Evolutionary conservation across 2,797 vertebrate genomes (phyloP).

Genomic region (Sebastes diaconus): DNA sequence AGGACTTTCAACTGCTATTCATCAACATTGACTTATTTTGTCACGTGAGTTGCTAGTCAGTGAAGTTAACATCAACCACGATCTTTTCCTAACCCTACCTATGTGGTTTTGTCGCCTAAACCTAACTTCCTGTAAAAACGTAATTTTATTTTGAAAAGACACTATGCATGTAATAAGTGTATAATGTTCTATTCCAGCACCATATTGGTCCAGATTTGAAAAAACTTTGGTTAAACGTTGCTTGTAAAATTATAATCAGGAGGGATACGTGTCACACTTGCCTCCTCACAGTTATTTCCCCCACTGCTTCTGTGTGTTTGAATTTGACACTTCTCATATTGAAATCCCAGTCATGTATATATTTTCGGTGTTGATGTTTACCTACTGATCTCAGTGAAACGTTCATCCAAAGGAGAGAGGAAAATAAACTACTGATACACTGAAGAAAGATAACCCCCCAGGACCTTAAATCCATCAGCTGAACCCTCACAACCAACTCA

Average conservation of each 20-base stretch:
- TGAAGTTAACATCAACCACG: no score
- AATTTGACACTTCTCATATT: background rate
- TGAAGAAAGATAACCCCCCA: slow-evolving; percentile 19
- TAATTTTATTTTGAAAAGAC: no score
- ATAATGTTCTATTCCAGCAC: background rate
- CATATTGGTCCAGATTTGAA: background rate
- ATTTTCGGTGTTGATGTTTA: slow-evolving; percentile 3
- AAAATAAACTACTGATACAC: slow-evolving; percentile 1
- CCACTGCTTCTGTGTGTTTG: background rate
- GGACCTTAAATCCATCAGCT: slow-evolving; percentile 30
- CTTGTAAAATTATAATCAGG: background rate
- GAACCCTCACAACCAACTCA: background rate
- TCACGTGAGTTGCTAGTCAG: no score
- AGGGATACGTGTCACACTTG: background rate
- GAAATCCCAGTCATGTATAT: background rate
- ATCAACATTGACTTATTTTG: no score
- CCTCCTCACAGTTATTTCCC: background rate
- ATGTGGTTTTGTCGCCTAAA: no score
- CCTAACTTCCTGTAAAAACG: no score
- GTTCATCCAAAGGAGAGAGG: background rate
- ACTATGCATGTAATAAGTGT: no score
- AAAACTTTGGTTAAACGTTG: background rate
- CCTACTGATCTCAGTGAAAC: slow-evolving; percentile 13
- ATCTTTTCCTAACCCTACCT: no score
- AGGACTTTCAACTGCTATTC: no score